Base-by-base conservation (phyloP, 2,888 invertebrate species). In the Carpatolechia fugitivella region DNA sequence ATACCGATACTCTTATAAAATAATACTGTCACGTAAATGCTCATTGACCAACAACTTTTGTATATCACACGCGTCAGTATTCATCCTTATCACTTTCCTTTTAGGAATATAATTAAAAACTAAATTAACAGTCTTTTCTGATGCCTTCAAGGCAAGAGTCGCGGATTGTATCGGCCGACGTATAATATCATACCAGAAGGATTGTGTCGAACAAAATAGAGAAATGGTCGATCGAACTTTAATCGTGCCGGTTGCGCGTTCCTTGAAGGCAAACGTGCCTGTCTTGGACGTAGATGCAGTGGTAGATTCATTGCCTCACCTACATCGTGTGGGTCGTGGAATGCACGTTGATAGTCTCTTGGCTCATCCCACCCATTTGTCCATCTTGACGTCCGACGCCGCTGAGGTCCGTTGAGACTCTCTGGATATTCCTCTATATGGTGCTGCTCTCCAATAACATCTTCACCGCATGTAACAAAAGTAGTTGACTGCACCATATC, bases 111-210 rank as follows among this genome's bases (percentile, higher is more conserved):
- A 64, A 74, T 76, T 75, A 80, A 78, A 80, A 80, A 80, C 81
- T 88, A 86, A 76, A 72, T 80, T 85, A 88, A 80, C 88, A 90
- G 89, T 90, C 89, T 89, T 84, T 78, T 63, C 65, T 65, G 70
- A 67, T 63, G 63, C 57, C 72, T 85, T 89, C 82, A 95, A 79
- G 95, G 95, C 81, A 95, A 85, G 74, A 96, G 92, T 83, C 95
- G 93, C 40, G 96, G 97, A 82, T 96, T 97, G 86, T 96, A 97
- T 75, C 97, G 92, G 40, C 97, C 97, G 91, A 96, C 95, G 77
- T 96, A 96, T 52, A 97, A 87, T 70, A 97, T 95, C 89, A 97
- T 93, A 58, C 97, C 97, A n/a, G 97, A 95, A 1, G 97, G 97
- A 81, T 97, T 97, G 81, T 97, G 97, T 72, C 97, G 92, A 11